phyloP scores from a whole-genome alignment of 2,888 invertebrate genomes.

The Ischnura elegans region DNA sequence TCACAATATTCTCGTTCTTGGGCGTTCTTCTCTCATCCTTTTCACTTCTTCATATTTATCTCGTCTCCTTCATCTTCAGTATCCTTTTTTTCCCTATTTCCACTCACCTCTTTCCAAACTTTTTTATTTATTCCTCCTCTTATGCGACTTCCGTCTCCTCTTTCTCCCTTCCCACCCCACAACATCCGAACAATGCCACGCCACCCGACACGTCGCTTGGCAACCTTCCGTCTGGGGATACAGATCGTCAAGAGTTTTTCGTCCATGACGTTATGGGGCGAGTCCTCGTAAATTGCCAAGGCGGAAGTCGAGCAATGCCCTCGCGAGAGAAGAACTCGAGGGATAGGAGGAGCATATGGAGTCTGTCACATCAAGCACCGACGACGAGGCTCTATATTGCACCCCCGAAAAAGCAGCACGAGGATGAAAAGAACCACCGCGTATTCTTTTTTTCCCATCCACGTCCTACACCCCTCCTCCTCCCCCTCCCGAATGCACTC shows the following conservation, averaged over 20 bases:
- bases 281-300: slow-evolving; percentile 58
- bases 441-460: neutral
- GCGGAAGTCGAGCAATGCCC: slow-evolving; percentile 24
- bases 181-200: neutral
- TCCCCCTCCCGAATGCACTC: neutral
- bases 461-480: neutral
- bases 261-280: slow-evolving; percentile 39
- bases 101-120: neutral
- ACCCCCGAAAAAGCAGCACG: neutral
- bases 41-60: neutral
- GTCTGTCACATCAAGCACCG: slow-evolving; percentile 19
- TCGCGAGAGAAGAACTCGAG: neutral
- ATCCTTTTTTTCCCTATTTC: neutral
- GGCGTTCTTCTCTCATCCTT: slow-evolving; percentile 14
- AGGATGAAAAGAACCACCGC: neutral
- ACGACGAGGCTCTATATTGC: neutral
- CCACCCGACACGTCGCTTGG: neutral
- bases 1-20: no score
- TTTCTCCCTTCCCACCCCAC: neutral
- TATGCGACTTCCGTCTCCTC: neutral
- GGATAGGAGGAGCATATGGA: neutral
- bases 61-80: neutral
- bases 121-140: slow-evolving; percentile 42
- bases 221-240: neutral
- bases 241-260: neutral